Evolutionary conservation across 2,888 invertebrate species (phyloP).

Genomic region (Drosophila meridionalis): DNA sequence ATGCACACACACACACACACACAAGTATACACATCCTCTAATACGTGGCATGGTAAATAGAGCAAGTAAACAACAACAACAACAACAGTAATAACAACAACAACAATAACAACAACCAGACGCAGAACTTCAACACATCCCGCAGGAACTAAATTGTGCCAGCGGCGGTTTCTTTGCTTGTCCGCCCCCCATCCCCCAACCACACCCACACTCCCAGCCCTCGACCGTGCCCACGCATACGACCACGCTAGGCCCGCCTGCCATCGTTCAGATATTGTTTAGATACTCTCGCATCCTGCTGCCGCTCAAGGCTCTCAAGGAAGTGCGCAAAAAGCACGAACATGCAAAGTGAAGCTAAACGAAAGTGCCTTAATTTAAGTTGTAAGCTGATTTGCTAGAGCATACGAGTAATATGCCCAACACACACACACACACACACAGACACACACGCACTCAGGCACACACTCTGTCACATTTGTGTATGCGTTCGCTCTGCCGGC

Average conservation of each 20-base stretch:
- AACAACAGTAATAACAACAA: conserved; percentile 35
- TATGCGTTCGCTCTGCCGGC: conserved; percentile 30
- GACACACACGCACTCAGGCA: conserved; percentile 3
- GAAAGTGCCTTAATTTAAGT: conserved; percentile 82
- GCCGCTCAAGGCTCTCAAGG: conserved; percentile 60
- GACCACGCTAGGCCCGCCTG: not conserved
- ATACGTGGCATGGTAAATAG: conserved; percentile 66
- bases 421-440: conserved; percentile 23
- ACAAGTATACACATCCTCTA: conserved; percentile 3
- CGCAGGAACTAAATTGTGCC: conserved; percentile 78
- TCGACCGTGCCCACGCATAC: conserved; percentile 4
- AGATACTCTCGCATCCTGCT: conserved; percentile 46
- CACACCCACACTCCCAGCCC: not conserved
- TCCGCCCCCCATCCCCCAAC: conserved; percentile 1
- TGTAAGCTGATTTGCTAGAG: conserved; percentile 77
- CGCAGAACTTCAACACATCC: conserved; percentile 59
- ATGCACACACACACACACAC: not conserved
- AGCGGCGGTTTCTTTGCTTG: conserved; percentile 70
- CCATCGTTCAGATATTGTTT: conserved; percentile 27
- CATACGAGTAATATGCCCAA: conserved; percentile 54
- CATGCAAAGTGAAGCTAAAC: conserved; percentile 80
- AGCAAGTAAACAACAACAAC: conserved; percentile 62
- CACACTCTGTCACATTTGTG: conserved; percentile 26
- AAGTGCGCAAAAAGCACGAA: conserved; percentile 66
- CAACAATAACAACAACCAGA: conserved; percentile 32